These are phyloP conservation scores for Onychomys arenicola DNA, from an alignment of 2,797 vertebrate species.

Conservation along the genomic window DNA sequence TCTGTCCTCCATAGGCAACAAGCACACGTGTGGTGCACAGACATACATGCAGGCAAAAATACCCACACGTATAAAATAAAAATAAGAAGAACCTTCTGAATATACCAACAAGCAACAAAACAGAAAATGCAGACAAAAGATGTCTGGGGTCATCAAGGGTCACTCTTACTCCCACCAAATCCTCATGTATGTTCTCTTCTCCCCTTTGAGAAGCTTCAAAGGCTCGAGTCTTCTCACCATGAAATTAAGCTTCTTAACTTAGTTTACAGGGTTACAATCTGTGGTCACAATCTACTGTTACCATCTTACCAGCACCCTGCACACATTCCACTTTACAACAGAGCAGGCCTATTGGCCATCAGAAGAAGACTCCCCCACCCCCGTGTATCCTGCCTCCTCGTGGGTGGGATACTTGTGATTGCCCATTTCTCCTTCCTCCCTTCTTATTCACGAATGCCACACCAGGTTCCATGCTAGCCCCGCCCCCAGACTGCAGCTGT, in stretches of 20 bases:
- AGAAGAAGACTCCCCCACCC: not conserved
- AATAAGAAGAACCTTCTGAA: not conserved
- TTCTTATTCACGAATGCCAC: no score
- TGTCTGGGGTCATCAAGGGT: not conserved
- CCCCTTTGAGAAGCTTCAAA: conserved; percentile 23
- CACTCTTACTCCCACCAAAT: not conserved
- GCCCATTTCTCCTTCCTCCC: not conserved
- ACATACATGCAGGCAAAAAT: not conserved
- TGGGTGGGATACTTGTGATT: not conserved
- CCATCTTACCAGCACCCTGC: not conserved
- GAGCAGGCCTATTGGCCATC: not conserved
- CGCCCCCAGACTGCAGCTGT: not conserved
- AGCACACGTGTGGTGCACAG: not conserved
- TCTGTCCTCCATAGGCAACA: not conserved
- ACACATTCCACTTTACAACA: not conserved
- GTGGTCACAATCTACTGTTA: not conserved
- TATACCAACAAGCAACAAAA: not conserved
- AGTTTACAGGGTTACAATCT: not conserved
- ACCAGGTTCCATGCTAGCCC: not conserved
- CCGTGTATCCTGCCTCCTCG: not conserved
- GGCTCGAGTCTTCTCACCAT: not conserved
- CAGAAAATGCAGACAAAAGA: not conserved
- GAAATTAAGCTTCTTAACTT: not conserved
- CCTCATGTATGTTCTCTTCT: not conserved
- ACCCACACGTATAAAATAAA: not conserved